Percentiles rank a stretch among this genome's conserved stretches.
These are phyloP conservation scores for Myrmecobius fasciatus DNA, from an alignment of 2,113 vertebrate species.

Conservation along the genomic window DNA sequence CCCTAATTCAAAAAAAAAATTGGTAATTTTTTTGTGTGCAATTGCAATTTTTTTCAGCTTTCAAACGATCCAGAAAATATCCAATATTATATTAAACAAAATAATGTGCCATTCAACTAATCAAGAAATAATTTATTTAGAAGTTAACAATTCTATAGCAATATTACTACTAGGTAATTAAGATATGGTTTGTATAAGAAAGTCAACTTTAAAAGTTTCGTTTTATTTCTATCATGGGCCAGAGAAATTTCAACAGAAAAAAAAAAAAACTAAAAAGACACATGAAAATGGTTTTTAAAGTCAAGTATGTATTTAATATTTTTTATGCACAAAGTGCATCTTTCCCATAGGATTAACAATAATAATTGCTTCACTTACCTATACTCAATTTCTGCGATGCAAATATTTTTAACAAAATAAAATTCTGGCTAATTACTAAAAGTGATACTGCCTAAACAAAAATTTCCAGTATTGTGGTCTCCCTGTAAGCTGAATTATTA, in stretches of 20 bases:
- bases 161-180: neutral
- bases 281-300: neutral
- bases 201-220: neutral
- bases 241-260: conserved; percentile 23
- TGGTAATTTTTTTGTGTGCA: conserved; percentile 2
- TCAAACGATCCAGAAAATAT: conserved; percentile 9
- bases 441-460: conserved; percentile 32
- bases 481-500: neutral
- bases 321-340: conserved; percentile 46
- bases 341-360: conserved; percentile 22
- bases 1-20: conserved; percentile 17
- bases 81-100: neutral
- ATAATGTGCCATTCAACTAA: neutral
- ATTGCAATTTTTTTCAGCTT: conserved; percentile 10
- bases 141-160: neutral
- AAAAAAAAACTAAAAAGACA: conserved; percentile 27
- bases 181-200: conserved; percentile 24
- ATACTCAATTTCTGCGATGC: neutral
- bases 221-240: conserved; percentile 19
- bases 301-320: neutral
- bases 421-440: conserved; percentile 37
- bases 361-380: conserved; percentile 40
- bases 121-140: neutral
- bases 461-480: neutral
- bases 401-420: conserved; percentile 20